These are phyloP conservation scores for Trichosurus vulpecula DNA, from an alignment of 2,797 vertebrate genomes.

Conservation along the genomic window DNA sequence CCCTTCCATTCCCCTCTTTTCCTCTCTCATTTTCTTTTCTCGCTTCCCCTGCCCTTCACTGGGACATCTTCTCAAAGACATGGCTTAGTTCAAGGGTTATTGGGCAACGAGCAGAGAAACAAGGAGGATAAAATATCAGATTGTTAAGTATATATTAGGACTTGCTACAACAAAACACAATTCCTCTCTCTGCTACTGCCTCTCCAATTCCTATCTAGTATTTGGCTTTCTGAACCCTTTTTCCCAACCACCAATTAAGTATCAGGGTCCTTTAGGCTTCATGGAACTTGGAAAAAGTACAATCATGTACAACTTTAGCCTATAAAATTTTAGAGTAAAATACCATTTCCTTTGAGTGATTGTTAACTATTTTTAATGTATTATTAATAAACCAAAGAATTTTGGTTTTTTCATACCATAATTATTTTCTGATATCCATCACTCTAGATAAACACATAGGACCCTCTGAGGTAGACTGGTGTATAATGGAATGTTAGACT, in stretches of 20 bases:
- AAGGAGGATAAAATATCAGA: too few species aligned
- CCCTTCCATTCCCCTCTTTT: neutral
- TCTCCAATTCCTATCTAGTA: neutral
- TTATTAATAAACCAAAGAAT: neutral
- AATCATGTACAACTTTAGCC: neutral
- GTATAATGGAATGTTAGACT: neutral
- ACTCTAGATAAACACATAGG: neutral
- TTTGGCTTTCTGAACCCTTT: neutral
- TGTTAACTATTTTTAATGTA: neutral
- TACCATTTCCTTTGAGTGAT: neutral
- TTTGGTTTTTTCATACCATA: neutral
- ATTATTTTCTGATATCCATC: neutral
- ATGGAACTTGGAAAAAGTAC: neutral
- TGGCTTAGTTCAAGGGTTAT: neutral
- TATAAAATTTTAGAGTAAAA: neutral
- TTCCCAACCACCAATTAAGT: neutral
- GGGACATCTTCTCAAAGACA: neutral
- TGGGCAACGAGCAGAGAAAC: too few species aligned
- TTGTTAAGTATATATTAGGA: too few species aligned
- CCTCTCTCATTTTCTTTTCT: neutral
- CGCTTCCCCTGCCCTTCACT: neutral
- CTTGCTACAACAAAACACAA: too few species aligned
- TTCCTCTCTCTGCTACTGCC: neutral
- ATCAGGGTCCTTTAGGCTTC: neutral
- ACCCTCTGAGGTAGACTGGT: neutral